Conservation (phyloP, 2,113 vertebrate genomes). For the human (Homo sapiens) region GRCh38 chr3:47448501-47449000, state of each 20-base stretch:
- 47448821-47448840: neutral
- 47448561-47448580: neutral
- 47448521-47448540: neutral
- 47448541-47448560: neutral
- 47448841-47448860: neutral
- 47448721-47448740: neutral
- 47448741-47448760: neutral
- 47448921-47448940: neutral
- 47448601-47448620: neutral
- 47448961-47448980: neutral
- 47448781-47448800: neutral
- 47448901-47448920: neutral
- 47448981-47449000: neutral
- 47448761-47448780: neutral
- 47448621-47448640: neutral
- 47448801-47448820: neutral
- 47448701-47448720: neutral
- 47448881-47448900: neutral
- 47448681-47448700: neutral
- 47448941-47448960: neutral
- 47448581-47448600: neutral
- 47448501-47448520: neutral
- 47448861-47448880: neutral
- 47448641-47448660: neutral
- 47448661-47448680: neutral